phyloP scores from a whole-genome alignment of 2,113 vertebrate species.

The Bungarus multicinctus region DNA sequence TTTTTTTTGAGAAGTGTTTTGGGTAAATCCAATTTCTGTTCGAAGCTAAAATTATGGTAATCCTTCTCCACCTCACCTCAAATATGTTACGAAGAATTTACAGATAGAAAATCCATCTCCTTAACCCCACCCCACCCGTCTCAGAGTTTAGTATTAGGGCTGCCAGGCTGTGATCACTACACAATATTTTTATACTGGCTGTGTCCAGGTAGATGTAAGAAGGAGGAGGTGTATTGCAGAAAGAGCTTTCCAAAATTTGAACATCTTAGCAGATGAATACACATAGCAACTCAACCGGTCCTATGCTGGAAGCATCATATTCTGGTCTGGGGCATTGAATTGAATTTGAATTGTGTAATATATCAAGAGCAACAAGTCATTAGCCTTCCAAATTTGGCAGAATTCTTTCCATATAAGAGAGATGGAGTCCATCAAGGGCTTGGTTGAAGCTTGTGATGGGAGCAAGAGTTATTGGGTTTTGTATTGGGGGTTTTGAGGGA shows the following conservation, averaged over 20 bases:
- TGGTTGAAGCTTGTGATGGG: too few species aligned
- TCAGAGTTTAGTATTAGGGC: not conserved
- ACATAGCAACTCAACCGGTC: not conserved
- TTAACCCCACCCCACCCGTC: rapidly evolving
- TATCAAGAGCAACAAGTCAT: too few species aligned
- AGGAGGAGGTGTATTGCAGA: not conserved
- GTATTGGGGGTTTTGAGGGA: too few species aligned
- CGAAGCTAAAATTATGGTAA: not conserved
- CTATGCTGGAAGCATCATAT: not conserved
- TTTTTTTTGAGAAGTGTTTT: not conserved
- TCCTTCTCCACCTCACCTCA: not conserved
- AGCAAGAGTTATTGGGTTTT: too few species aligned
- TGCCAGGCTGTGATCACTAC: not conserved
- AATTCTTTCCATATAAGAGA: too few species aligned
- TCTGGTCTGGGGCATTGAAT: too few species aligned
- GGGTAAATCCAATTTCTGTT: not conserved
- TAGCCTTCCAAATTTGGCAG: too few species aligned
- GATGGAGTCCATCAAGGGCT: too few species aligned
- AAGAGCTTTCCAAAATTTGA: not conserved
- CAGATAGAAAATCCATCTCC: not conserved
- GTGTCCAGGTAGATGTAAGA: not conserved
- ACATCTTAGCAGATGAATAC: not conserved
- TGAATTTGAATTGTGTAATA: too few species aligned
- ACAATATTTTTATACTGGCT: not conserved
- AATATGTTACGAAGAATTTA: not conserved